Evolutionary conservation across 2,113 vertebrate genomes (phyloP).

Genomic region (Hippolais icterina): DNA sequence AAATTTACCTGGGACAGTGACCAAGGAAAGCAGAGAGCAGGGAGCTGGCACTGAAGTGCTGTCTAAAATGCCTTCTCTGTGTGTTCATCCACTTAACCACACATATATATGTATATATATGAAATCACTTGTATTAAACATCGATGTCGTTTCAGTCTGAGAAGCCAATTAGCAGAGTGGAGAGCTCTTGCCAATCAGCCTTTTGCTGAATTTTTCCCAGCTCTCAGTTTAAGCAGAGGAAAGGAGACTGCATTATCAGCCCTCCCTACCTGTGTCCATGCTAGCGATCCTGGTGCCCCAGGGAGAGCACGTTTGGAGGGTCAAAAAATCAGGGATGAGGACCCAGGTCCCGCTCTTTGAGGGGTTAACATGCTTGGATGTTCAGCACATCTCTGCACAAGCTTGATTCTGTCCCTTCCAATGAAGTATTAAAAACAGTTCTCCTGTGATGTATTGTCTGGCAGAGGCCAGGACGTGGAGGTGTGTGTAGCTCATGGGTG

Average conservation of each 20-base stretch:
- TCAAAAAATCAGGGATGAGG: neutral
- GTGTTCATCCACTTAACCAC: neutral
- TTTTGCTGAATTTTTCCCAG: neutral
- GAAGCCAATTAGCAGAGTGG: neutral
- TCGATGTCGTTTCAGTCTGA: neutral
- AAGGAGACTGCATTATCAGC: neutral
- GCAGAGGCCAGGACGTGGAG: neutral
- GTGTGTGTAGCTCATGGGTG: neutral
- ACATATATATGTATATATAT: neutral
- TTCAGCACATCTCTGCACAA: neutral
- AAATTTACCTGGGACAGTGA: neutral
- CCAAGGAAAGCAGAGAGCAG: neutral
- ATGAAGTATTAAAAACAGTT: neutral
- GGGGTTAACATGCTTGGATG: neutral
- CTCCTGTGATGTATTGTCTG: neutral
- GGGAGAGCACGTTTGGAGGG: neutral
- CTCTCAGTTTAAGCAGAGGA: neutral
- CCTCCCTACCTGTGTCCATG: rapidly evolving
- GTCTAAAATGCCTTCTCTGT: neutral
- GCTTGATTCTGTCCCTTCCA: neutral
- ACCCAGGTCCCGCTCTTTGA: rapidly evolving
- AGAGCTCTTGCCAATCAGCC: neutral
- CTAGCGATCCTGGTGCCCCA: rapidly evolving
- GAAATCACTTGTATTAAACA: neutral
- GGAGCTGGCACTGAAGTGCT: neutral